Base-by-base conservation (phyloP, 2,888 invertebrate genomes). In the Diaperis boleti region DNA sequence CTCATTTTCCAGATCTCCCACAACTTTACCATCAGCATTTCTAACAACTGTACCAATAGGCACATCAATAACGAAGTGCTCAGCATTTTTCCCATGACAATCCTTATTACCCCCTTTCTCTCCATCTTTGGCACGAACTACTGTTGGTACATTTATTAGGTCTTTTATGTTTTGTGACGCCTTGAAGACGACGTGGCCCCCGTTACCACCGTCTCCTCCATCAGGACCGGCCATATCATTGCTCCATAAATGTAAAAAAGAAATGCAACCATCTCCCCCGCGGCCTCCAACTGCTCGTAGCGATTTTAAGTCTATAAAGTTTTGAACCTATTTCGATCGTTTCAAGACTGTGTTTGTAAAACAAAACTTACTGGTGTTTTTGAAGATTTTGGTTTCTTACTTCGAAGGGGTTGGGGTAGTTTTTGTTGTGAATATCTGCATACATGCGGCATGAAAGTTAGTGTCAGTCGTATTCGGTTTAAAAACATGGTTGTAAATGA, bases 131-230 rank as follows among this genome's bases (percentile, higher is more conserved):
- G 89, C 97, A 72, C 82, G 81, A 1, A 88, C 74, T 7, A 90
- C 79, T 0, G 87, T 76, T 1, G 80, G 77, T 37, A 95, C 79
- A 74, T 91, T 86, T 62, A 87, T 86, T 15, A 97, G 83, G 72
- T 94, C 92, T 67, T 86, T 91, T 0, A 90, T 84, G 54, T 89
- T 84, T 20, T 81, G 79, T 0, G 87, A 84, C 0, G 94, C 92
- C 88, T 87, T 83, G 67, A 98, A 92, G 56, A 98, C 87, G 1
- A 98, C 91, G 82, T 98, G 98, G 0, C 95, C 98, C 0, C 98
- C 98, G 77, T 93, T 88, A 0, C 99, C 99, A 0, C 98, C 99
- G 80, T 98, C 96, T 0, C 98, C 98, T 0, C 97, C 98, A 80
- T 96, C 94, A 0, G 97, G 98, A 0, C 98, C 98, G 0, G 95